Conservation (phyloP, 2,797 vertebrate species). For the Pangasius mekongensis region DNA sequence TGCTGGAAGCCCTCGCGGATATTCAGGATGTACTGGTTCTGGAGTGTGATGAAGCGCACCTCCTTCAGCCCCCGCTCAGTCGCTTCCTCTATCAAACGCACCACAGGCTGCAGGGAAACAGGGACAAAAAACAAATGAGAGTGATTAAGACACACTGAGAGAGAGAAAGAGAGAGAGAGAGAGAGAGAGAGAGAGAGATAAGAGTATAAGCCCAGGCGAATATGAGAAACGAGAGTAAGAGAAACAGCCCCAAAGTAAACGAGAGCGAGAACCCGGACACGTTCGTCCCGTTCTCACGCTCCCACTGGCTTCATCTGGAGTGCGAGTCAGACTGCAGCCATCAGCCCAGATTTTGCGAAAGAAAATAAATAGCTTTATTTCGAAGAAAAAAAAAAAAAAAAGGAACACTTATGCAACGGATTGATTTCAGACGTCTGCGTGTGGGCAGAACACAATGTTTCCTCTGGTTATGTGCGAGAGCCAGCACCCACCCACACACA, state of each 20-base stretch:
- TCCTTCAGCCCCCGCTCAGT: conserved; percentile 90
- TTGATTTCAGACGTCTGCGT: conserved; percentile 47
- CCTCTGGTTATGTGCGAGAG: conserved; percentile 19
- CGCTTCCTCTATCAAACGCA: conserved; percentile 93
- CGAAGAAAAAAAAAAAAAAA: background rate
- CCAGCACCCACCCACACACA: conserved; percentile 21
- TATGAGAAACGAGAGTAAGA: background rate
- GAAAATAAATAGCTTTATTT: conserved; percentile 60
- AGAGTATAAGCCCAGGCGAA: background rate
- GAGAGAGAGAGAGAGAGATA: background rate
- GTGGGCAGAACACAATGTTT: conserved; percentile 55
- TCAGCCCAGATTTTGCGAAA: conserved; percentile 54
- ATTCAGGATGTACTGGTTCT: conserved; percentile 96
- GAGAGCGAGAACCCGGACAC: conserved; percentile 14
- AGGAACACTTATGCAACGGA: conserved; percentile 55
- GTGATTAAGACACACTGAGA: background rate
- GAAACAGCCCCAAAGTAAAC: background rate
- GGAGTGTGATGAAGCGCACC: conserved; percentile 94
- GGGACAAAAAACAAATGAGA: conserved; percentile 1
- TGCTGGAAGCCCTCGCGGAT: conserved; percentile 93
- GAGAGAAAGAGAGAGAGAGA: background rate
- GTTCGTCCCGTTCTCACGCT: conserved; percentile 29
- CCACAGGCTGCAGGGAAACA: conserved; percentile 82
- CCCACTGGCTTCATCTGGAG: conserved; percentile 46
- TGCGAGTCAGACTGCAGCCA: conserved; percentile 49